phyloP scores from a whole-genome alignment of 1,140 invertebrate genomes.

The Caenorhabditis brenneri region DNA sequence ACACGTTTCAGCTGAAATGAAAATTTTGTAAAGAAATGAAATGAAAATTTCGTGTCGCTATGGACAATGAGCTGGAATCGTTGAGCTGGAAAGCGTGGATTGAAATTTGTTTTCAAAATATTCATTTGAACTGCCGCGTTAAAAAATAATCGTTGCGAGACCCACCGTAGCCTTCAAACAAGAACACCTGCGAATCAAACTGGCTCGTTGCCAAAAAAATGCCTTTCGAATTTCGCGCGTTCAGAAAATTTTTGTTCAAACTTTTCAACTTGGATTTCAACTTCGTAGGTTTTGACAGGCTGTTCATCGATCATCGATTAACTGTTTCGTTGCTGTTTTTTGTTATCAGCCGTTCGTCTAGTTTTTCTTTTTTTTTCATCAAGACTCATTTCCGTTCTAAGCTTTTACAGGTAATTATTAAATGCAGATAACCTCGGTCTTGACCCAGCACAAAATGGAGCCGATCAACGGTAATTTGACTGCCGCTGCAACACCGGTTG shows the following conservation, averaged over 20 bases:
- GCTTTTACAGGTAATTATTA: conserved; percentile 32
- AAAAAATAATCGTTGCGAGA: neutral
- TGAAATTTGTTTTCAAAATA: too few relatives aligned
- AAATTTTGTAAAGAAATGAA: too few relatives aligned
- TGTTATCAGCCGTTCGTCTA: too few relatives aligned
- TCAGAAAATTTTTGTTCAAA: too few relatives aligned
- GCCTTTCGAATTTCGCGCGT: conserved; percentile 37
- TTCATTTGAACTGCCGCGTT: neutral
- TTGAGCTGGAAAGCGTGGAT: neutral
- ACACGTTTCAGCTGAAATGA: too few relatives aligned
- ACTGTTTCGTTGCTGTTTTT: too few relatives aligned
- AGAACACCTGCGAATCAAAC: conserved; percentile 6
- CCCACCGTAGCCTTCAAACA: neutral
- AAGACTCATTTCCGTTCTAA: neutral
- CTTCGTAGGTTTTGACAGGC: too few relatives aligned
- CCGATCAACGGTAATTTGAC: conserved; percentile 18
- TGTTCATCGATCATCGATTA: too few relatives aligned
- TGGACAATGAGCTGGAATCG: neutral
- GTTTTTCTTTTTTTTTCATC: neutral
- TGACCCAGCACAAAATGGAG: conserved; percentile 5
- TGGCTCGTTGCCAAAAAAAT: conserved; percentile 25
- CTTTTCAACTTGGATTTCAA: too few relatives aligned
- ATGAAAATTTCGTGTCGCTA: neutral
- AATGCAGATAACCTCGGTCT: conserved; percentile 36
- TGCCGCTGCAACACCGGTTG: neutral